Base-by-base conservation (phyloP, 2,797 vertebrate genomes). In the Pipistrellus nathusii region DNA sequence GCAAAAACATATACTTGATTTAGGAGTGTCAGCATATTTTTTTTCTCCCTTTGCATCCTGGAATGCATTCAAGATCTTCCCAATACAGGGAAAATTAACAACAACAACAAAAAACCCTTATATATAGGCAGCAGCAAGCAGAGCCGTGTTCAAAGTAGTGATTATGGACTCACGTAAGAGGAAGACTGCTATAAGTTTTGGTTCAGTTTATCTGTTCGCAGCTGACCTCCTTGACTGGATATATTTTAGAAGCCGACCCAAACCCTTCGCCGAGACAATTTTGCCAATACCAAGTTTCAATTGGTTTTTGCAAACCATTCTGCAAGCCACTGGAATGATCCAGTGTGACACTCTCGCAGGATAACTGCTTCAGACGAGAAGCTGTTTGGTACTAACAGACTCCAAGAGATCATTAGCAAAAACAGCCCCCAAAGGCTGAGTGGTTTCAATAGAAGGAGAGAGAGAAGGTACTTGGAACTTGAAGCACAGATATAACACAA, bases 1-100 rank as follows among this genome's bases (percentile, higher is more conserved):
- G 97, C 98, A 98, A 98, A 98, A 98, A 98, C 98, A 98, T 97
- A 97, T 96, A 96, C 97, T 85, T 96, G 64, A 96, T 98, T 98
- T 98, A 97, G 96, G 94, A 97, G 95, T 89, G 97, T 98, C 98
- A 98, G 98, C 98, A 97, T 97, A 96, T 98, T 97, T 95, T 85
- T 96, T 44, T 44, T 11, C 44, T 44, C 69, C n/a, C 62, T 85
- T 91, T 15, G 90, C 78, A 89, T 94, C 96, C 95, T 98, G 97
- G 97, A 98, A 96, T 97, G 64, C 94, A 90, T 98, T 98, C 97
- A 98, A 98, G 77, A 97, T 97, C 97, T 97, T 98, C 97, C 96
- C 96, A 97, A 97, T 97, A 97, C 69, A 97, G 97, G 93, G 97
- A 96, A 96, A 97, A 96, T 98, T 97, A 98, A 97, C 90, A 97